Conservation (phyloP, 2,113 vertebrate genomes). For the Marmota monax region DNA sequence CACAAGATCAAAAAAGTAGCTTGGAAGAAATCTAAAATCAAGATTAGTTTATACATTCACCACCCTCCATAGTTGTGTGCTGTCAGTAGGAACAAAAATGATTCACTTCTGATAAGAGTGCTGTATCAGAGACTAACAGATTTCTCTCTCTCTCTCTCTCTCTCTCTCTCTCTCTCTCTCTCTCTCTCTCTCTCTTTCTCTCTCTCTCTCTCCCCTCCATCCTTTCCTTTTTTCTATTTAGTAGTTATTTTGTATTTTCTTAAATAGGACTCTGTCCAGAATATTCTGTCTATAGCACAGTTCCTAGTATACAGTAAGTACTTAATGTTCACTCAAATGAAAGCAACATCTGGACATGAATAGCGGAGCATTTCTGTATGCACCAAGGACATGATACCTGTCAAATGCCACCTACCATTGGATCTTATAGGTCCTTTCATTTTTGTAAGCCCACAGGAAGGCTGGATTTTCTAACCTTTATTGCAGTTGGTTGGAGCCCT, state of each 20-base stretch:
- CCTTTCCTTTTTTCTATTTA: background rate
- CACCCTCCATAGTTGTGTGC: no score
- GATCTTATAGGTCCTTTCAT: background rate
- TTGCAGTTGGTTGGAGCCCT: background rate
- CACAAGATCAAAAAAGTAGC: slow-evolving; percentile 12
- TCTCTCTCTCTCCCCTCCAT: background rate
- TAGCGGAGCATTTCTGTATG: background rate
- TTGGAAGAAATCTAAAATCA: slow-evolving; percentile 26
- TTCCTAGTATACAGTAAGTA: background rate
- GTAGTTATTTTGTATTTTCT: background rate
- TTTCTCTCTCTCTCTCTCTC: background rate
- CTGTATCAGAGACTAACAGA: background rate
- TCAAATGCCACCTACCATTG: background rate
- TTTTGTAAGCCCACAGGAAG: background rate
- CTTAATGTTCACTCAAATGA: background rate
- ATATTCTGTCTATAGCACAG: background rate
- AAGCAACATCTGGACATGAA: background rate
- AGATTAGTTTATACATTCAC: background rate
- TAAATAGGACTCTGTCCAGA: background rate
- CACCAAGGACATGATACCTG: background rate
- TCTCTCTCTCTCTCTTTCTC: no score
- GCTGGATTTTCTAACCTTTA: background rate
- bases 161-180: background rate
- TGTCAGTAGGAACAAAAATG: background rate
- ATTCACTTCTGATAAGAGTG: background rate